Evolutionary conservation across 92 coral and sea anemone genomes (phyloP).

Genomic region (Zoanthus solanderi): DNA sequence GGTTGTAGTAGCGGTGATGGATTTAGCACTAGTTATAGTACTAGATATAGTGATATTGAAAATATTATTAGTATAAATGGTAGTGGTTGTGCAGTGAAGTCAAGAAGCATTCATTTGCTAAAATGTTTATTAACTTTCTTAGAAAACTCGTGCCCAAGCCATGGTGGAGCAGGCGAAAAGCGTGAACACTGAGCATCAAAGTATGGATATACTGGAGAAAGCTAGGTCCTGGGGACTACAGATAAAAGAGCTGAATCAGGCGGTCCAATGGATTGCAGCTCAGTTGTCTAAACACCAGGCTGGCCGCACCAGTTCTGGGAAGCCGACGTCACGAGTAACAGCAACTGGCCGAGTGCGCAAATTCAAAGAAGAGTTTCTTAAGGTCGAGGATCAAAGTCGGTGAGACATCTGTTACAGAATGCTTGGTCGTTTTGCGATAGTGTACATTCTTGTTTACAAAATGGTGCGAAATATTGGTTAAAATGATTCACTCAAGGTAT

Average conservation of each 20-base stretch:
- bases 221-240: conserved; percentile 83
- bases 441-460: no score
- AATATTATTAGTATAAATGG: not conserved
- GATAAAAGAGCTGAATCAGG: conserved; percentile 72
- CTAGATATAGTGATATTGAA: not conserved
- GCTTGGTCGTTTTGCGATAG: no score
- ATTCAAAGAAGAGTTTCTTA: conserved; percentile 78
- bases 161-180: conserved; percentile 76
- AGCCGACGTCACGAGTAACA: conserved; percentile 10
- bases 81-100: not conserved
- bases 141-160: conserved; percentile 85
- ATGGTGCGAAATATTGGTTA: no score
- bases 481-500: no score
- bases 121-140: not conserved
- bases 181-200: conserved; percentile 44
- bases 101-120: no score
- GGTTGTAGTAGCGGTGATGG: not conserved
- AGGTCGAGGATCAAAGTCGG: conserved; percentile 94
- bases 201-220: conserved; percentile 75
- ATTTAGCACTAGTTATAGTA: not conserved
- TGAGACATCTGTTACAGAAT: conserved; percentile 6
- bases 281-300: conserved; percentile 40
- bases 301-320: conserved; percentile 4
- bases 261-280: conserved; percentile 61
- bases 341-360: conserved; percentile 65